Conservation (phyloP, 2,797 vertebrate species). For the Silurus aristotelis region DNA sequence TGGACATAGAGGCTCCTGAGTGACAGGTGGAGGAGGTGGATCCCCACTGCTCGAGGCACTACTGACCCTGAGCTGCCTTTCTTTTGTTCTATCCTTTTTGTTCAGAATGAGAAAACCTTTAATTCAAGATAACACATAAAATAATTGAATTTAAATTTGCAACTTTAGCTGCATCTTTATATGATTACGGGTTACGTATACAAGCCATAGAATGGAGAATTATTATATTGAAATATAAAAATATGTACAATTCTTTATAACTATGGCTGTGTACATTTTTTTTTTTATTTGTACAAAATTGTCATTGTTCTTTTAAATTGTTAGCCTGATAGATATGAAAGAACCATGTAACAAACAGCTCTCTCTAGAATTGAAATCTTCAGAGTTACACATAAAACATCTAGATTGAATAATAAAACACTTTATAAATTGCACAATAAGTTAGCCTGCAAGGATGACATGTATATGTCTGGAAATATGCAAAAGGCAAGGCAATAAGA, state of each 20-base stretch:
- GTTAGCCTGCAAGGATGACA: not conserved
- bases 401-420: not conserved
- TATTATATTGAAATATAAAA: not conserved
- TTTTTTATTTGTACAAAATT: not conserved
- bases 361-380: not conserved
- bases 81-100: slow-evolving; percentile 53
- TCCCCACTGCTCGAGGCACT: slow-evolving; percentile 73
- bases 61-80: slow-evolving; percentile 57
- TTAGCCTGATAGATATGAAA: not conserved
- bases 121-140: slow-evolving; percentile 45
- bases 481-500: not conserved
- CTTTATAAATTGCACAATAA: not conserved
- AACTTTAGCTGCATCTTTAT: slow-evolving; percentile 12
- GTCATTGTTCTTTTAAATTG: not conserved
- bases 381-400: not conserved
- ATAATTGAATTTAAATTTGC: slow-evolving; percentile 50
- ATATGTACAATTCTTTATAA: not conserved
- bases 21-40: slow-evolving; percentile 79
- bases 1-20: slow-evolving; percentile 76
- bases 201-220: not conserved
- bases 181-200: not conserved
- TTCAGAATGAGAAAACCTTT: slow-evolving; percentile 51
- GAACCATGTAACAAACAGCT: not conserved
- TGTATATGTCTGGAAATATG: slow-evolving; percentile 18
- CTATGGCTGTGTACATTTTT: no score